Evolutionary conservation across 2,797 vertebrate species (phyloP), one percentile per base, ranked within the genome.

Genomic region (Podarcis lilfordi): DNA sequence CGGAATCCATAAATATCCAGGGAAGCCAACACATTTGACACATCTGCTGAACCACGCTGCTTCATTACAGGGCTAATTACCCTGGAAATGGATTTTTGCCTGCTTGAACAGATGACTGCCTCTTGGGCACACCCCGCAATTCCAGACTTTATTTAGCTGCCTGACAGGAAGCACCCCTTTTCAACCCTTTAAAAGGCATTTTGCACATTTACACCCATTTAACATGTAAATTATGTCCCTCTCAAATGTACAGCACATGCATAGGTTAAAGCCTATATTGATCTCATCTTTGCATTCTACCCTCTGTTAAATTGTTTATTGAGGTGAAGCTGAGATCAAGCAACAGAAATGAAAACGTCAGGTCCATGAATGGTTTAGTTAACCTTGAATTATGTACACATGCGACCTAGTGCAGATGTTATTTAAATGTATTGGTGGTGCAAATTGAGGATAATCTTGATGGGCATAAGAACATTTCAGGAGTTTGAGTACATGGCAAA

Each of bases 51-150:
- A 71, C 64, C 25, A 40, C 71, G 45, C 45, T 79, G 64, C 87
- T 32, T 78, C 35, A 25, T 71, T 84, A 40, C 64, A 43, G 64
- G 64, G 40, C 64, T 84, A 84, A 88, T 78, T 83, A 78, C 5
- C n/a, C 25, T 88, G 74, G 69, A 88, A 84, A 84, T 79, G 32
- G 11, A 88, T 71, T 75, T 75, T 84, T 84, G 64, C 32, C 64
- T 88, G 66, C n/a, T 43, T 84, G 45, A 88, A 11, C 32, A 77
- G 79, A 87, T 64, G 79, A 82, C 17, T 82, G 32, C 27, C 75
- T 69, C 61, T 71, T 83, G 50, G 61, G 23, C 75, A 68, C 61
- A 88, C 80, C 29, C 61, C 78, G 64, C 64, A 32, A 55, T 83
- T 59, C 35, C 74, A n/a, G 17, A 25, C 69, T 45, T 29, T 64